A percentile compares a stretch with the other conserved stretches of the same genome.
Evolutionary conservation across 2,113 vertebrate genomes (phyloP).

Genomic region (Lanius collurio): DNA sequence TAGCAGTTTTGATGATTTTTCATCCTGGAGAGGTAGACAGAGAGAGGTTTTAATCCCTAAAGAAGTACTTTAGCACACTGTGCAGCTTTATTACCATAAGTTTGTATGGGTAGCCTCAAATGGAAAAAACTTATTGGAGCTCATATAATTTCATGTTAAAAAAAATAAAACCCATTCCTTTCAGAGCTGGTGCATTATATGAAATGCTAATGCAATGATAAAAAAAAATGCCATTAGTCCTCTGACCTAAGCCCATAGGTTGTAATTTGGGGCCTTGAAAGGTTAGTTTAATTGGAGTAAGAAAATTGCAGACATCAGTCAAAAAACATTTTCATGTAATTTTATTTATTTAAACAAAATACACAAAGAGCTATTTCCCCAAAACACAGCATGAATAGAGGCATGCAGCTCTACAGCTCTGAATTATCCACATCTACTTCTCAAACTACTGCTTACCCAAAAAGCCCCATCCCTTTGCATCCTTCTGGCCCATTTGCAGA

Average conservation of each 20-base stretch:
- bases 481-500: neutral
- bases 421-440: neutral
- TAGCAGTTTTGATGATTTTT: slow-evolving; percentile 20
- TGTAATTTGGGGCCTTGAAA: neutral
- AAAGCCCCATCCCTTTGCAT: neutral
- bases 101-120: neutral
- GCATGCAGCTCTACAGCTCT: neutral
- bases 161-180: neutral
- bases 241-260: neutral
- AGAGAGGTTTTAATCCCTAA: neutral
- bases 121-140: neutral
- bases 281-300: neutral
- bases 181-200: neutral
- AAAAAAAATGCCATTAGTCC: neutral
- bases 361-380: neutral
- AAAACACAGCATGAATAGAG: neutral
- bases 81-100: neutral
- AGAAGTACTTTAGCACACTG: neutral
- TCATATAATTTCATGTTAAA: neutral
- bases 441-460: neutral
- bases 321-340: neutral
- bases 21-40: neutral
- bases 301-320: neutral
- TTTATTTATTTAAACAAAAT: neutral
- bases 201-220: neutral